Conservation (phyloP, 2,113 vertebrate genomes). For the Oryzias celebensis region DNA sequence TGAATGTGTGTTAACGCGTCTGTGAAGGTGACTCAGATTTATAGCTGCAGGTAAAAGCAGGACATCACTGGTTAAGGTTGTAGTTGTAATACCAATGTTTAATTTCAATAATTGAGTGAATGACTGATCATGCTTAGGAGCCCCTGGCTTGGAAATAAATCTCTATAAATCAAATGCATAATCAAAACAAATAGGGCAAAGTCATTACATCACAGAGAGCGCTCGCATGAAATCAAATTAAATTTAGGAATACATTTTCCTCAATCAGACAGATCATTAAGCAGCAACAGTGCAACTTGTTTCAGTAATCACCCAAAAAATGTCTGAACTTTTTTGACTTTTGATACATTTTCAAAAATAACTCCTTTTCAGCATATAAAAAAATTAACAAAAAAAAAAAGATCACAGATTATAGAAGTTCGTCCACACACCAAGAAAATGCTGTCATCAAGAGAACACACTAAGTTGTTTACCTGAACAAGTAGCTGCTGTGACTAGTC, state of each 20-base stretch:
- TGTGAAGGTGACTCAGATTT: slow-evolving; percentile 59
- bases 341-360: no score
- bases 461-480: slow-evolving; percentile 63
- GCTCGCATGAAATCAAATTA: slow-evolving; percentile 60
- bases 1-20: slow-evolving; percentile 15
- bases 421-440: neutral
- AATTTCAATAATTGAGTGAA: slow-evolving; percentile 74
- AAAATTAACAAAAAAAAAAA: no score
- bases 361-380: no score
- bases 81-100: slow-evolving; percentile 64
- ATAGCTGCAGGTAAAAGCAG: slow-evolving; percentile 49
- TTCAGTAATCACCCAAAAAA: neutral
- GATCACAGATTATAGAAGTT: neutral
- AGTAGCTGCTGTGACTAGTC: slow-evolving; percentile 48
- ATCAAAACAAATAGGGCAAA: slow-evolving; percentile 70
- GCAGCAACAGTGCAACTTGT: slow-evolving; percentile 16
- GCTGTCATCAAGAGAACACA: slow-evolving; percentile 19
- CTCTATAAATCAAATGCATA: slow-evolving; percentile 61
- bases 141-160: slow-evolving; percentile 52
- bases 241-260: slow-evolving; percentile 62
- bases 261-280: slow-evolving; percentile 48
- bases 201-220: slow-evolving; percentile 57
- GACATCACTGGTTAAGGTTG: slow-evolving; percentile 66
- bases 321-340: no score
- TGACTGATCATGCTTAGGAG: slow-evolving; percentile 65